Conservation (phyloP, 1,140 invertebrate species). For the Bacillus rossius region DNA sequence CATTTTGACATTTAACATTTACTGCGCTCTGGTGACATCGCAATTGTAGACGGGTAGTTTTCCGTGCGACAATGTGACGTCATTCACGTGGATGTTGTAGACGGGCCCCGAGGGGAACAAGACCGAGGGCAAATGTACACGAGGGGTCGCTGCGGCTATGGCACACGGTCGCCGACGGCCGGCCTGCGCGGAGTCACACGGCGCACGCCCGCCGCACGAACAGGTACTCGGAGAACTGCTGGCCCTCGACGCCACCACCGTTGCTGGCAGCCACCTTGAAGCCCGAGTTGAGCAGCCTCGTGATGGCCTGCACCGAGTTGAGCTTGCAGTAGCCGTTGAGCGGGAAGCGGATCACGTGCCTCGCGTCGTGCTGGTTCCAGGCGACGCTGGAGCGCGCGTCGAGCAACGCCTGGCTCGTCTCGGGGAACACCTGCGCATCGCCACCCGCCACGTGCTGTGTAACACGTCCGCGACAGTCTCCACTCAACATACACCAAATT, state of each 20-base stretch:
- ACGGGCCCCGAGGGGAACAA: too few relatives aligned
- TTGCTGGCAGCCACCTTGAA: constrained; percentile 80
- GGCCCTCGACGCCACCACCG: constrained; percentile 83
- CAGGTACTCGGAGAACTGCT: constrained; percentile 90
- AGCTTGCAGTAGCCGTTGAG: constrained; percentile 90
- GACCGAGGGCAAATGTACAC: too few relatives aligned
- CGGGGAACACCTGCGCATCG: constrained; percentile 67
- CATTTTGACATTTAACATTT: too few relatives aligned
- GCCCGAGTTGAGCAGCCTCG: constrained; percentile 76
- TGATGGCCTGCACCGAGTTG: constrained; percentile 86
- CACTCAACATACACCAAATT: background rate
- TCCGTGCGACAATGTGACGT: too few relatives aligned
- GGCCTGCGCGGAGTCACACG: constrained; percentile 14
- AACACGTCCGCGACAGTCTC: background rate
- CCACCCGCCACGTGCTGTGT: constrained; percentile 66
- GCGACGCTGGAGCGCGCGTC: constrained; percentile 72
- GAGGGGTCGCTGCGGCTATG: too few relatives aligned
- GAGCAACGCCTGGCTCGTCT: constrained; percentile 77
- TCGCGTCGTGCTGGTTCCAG: constrained; percentile 78
- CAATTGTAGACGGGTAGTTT: too few relatives aligned
- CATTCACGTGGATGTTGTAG: too few relatives aligned
- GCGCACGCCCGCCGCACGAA: constrained; percentile 60
- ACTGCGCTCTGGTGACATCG: too few relatives aligned
- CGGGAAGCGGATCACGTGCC: constrained; percentile 84
- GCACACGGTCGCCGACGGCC: too few relatives aligned